phyloP scores from a whole-genome alignment of 2,113 vertebrate genomes.

The Psophia crepitans region DNA sequence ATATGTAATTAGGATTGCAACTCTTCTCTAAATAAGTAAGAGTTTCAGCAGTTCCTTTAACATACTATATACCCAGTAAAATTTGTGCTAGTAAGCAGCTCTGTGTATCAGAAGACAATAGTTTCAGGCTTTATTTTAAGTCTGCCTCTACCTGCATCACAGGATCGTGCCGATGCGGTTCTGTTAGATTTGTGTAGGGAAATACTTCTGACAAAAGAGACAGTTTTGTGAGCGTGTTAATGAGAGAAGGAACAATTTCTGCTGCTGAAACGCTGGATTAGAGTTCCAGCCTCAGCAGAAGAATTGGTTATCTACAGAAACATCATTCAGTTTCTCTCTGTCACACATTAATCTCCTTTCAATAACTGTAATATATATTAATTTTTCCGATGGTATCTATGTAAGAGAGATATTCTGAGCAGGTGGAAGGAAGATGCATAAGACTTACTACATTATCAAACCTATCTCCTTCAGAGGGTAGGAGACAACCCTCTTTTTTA shows the following conservation, averaged over 20 bases:
- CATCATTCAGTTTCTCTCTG: background rate
- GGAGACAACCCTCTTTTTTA: background rate
- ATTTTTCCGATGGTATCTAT: background rate
- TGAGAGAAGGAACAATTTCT: background rate
- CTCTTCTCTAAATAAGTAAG: background rate
- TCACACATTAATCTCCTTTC: background rate
- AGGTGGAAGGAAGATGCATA: background rate
- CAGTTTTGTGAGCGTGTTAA: background rate
- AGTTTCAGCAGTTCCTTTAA: background rate
- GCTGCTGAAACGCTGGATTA: background rate
- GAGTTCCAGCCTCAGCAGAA: background rate
- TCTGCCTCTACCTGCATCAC: background rate
- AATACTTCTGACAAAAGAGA: background rate
- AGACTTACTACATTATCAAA: background rate
- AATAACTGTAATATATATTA: background rate
- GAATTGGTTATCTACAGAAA: background rate
- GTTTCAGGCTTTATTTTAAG: background rate
- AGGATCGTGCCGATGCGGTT: background rate
- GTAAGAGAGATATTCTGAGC: background rate
- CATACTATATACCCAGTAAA: background rate
- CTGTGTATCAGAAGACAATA: background rate
- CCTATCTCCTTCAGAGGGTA: background rate
- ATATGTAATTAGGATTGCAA: background rate
- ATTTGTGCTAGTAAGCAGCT: background rate
- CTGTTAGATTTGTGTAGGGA: background rate